Evolutionary conservation across 1,140 invertebrate species (phyloP), one percentile per base, ranked within the genome.

Genomic region (Brachionus calyciflorus): DNA sequence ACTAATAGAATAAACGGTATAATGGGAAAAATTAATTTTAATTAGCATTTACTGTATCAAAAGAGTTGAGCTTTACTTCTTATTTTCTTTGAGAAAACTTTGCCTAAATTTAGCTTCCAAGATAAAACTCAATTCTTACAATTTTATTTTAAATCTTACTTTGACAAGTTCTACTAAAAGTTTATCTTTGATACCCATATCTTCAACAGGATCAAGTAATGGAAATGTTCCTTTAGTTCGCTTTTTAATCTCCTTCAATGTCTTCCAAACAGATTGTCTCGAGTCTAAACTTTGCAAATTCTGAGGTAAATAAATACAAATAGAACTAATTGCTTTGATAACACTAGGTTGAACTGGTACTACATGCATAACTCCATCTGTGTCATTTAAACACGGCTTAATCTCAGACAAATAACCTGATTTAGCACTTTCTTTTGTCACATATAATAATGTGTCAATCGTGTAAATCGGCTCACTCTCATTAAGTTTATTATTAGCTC

Each of bases 111-210:
- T n/a, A n/a, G n/a, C n/a, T n/a, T n/a, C n/a, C n/a, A n/a, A n/a
- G n/a, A n/a, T n/a, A n/a, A n/a, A n/a, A n/a, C n/a, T n/a, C n/a
- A n/a, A n/a, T n/a, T n/a, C n/a, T n/a, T n/a, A n/a, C n/a, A n/a
- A n/a, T 17, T n/a, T 19, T 19, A 28, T 33, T 24, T 14, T 7
- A 3, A 17, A n/a, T 30, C 78, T 51, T 70, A 86, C 84, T 79
- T 84, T 85, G 21, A 87, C 80, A 57, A 94, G 88, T 41, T 57
- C 73, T 10, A 48, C 53, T n/a, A 76, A 28, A 0, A 91, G 88
- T 79, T 90, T 88, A 55, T 96, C 92, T 77, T 91, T 90, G 60
- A 99, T 98, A 80, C 91, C 90, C 95, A 99, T 98, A 82, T 99
- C 96, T 60, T 91, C 91, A 30, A 97, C 88, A 4, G 96, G 96